A percentile compares a stretch with the other conserved stretches of the same genome.
Conservation (phyloP, 2,888 invertebrate genomes). For the Drosophila melanosoma region DNA sequence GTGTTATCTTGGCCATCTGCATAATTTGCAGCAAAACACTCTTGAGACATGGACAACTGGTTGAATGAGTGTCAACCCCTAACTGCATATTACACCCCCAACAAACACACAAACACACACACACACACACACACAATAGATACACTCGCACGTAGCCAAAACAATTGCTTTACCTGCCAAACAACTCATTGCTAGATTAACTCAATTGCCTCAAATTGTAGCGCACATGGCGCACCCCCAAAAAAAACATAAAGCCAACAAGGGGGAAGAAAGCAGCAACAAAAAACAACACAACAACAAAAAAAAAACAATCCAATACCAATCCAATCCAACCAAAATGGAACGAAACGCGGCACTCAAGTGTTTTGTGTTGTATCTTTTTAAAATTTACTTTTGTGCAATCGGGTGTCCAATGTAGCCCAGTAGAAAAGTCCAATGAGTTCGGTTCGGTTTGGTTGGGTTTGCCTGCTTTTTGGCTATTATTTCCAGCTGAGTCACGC, state of each 20-base stretch:
- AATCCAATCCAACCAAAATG: conserved; percentile 38
- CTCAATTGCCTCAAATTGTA: conserved; percentile 74
- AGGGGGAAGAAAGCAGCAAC: not conserved
- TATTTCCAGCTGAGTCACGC: conserved; percentile 63
- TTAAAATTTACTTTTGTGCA: conserved; percentile 74
- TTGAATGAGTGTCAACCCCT: conserved; percentile 53
- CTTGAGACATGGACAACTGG: conserved; percentile 46
- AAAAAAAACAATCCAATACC: conserved; percentile 3
- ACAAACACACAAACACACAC: no score
- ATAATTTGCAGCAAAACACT: conserved; percentile 62
- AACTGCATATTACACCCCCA: not conserved
- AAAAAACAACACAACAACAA: not conserved
- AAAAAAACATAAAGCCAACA: not conserved
- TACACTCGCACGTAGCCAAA: conserved; percentile 59
- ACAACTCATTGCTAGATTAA: conserved; percentile 77
- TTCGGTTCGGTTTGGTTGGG: conserved; percentile 12
- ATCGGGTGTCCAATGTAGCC: conserved; percentile 55
- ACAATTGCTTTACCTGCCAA: conserved; percentile 75
- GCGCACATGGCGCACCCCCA: conserved; percentile 66
- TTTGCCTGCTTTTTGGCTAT: conserved; percentile 56
- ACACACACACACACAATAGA: conserved; percentile 9
- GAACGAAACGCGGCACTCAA: conserved; percentile 61
- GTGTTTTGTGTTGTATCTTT: conserved; percentile 73
- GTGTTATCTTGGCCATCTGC: conserved; percentile 50
- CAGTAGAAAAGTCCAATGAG: conserved; percentile 37